These are phyloP conservation scores for Mycetomoellerius zeteki DNA, from an alignment of 1,140 invertebrate genomes.

Conservation along the genomic window DNA sequence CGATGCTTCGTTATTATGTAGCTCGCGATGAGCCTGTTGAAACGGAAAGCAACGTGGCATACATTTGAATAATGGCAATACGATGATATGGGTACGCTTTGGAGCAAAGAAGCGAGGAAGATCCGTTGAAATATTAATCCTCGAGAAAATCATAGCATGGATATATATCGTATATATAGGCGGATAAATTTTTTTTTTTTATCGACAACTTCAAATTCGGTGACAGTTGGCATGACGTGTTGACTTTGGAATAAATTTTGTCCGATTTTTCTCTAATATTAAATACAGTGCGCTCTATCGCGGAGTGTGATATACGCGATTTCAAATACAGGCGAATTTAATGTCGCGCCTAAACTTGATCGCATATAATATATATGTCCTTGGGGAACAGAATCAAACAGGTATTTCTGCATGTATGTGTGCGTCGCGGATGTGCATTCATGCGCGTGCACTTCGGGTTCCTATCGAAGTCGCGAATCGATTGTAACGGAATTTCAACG, in stretches of 20 bases:
- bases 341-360: slow-evolving; percentile 48
- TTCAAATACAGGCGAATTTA: slow-evolving; percentile 19
- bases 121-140: slow-evolving; percentile 45
- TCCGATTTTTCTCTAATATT: slow-evolving; percentile 1
- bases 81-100: background rate
- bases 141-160: background rate
- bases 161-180: background rate
- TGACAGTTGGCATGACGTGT: background rate
- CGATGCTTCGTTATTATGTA: slow-evolving; percentile 29
- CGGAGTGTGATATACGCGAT: background rate
- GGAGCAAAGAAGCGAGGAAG: background rate
- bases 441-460: slow-evolving; percentile 8
- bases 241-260: slow-evolving; percentile 14
- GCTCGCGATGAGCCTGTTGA: background rate
- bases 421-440: background rate
- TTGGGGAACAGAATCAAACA: slow-evolving; percentile 52
- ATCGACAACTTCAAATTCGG: background rate
- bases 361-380: slow-evolving; percentile 27
- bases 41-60: slow-evolving; percentile 8
- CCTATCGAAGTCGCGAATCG: slow-evolving; percentile 42
- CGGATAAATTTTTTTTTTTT: slow-evolving; percentile 18
- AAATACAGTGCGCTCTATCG: background rate
- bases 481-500: slow-evolving; percentile 51
- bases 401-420: slow-evolving; percentile 42
- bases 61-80: slow-evolving; percentile 35